phyloP scores from a whole-genome alignment of 2,113 vertebrate genomes.

The Vidua chalybeata region DNA sequence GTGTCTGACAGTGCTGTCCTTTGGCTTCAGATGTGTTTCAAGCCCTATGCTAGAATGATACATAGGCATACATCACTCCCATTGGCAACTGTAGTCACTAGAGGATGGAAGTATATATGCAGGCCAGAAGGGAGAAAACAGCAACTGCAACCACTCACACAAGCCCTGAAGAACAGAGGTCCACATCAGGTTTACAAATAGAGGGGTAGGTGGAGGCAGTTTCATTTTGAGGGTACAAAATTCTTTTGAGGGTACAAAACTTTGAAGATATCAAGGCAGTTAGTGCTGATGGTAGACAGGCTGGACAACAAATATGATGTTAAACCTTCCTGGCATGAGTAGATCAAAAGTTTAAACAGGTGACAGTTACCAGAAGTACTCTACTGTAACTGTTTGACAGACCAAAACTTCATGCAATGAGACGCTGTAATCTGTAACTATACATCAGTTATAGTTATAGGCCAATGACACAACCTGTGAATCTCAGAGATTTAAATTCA shows the following conservation, averaged over 20 bases:
- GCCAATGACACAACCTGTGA: neutral
- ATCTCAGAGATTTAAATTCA: neutral
- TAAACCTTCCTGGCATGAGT: neutral
- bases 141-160: neutral
- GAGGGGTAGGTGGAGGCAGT: neutral
- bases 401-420: neutral
- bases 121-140: neutral
- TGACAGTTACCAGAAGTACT: neutral
- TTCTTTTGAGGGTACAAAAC: neutral
- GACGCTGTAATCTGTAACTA: neutral
- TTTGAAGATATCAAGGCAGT: neutral
- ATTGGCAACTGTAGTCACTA: neutral
- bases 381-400: neutral
- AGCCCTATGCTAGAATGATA: neutral
- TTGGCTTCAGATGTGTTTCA: neutral
- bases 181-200: neutral
- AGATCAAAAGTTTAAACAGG: neutral
- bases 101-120: rapidly evolving
- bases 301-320: neutral
- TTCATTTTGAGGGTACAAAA: neutral
- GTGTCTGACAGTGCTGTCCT: neutral
- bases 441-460: neutral
- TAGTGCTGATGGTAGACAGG: neutral
- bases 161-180: neutral
- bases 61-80: neutral